Evolutionary conservation across 2,113 vertebrate species (phyloP).

Genomic region (Dromiciops gliroides): DNA sequence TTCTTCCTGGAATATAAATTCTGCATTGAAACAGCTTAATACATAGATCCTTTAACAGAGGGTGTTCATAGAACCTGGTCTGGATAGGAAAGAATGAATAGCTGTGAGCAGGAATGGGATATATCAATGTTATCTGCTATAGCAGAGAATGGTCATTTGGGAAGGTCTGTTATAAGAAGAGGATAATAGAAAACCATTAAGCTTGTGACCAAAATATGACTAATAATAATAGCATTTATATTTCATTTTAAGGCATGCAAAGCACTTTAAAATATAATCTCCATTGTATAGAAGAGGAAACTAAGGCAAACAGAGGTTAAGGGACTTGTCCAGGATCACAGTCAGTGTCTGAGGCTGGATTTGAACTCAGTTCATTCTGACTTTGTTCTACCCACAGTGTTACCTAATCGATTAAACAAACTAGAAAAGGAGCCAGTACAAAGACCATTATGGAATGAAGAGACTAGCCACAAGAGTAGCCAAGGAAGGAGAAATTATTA

Average conservation of each 20-base stretch:
- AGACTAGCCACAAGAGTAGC: background rate
- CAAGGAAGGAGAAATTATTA: background rate
- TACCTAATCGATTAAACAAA: background rate
- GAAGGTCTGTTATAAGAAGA: background rate
- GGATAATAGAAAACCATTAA: background rate
- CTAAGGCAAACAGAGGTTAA: background rate
- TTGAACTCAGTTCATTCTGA: background rate
- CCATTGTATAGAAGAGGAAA: background rate
- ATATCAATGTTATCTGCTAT: background rate
- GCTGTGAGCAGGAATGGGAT: background rate
- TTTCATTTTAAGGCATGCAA: background rate
- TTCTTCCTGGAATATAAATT: background rate
- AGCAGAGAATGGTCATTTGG: background rate
- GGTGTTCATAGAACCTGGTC: background rate
- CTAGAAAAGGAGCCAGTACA: background rate
- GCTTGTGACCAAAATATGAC: background rate
- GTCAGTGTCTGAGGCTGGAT: background rate
- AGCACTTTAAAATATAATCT: background rate
- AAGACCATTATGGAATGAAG: background rate
- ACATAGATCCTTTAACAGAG: background rate
- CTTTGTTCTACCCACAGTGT: background rate
- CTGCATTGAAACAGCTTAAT: background rate
- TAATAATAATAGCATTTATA: background rate
- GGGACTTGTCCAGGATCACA: background rate
- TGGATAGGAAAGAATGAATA: background rate